phyloP scores from a whole-genome alignment of 2,888 invertebrate species.

The Patella ulyssiponensis region DNA sequence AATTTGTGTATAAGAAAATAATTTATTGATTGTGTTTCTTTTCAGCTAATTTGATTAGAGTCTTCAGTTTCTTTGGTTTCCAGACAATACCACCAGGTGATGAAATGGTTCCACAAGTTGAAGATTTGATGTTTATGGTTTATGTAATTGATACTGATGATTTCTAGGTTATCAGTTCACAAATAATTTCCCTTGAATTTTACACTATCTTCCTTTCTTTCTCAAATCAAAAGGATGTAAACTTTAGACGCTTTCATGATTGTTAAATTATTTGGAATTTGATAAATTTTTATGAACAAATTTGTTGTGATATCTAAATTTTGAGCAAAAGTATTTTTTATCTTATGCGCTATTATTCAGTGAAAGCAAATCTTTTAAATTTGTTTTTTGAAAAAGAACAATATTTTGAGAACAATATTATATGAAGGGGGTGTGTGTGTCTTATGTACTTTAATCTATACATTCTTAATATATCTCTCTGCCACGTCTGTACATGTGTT shows the following conservation, averaged over 20 bases:
- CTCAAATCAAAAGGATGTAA: neutral
- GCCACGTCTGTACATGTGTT: slow-evolving; percentile 33
- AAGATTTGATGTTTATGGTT: slow-evolving; percentile 80
- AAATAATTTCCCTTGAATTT: neutral
- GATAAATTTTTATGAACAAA: no score
- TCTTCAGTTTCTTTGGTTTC: slow-evolving; percentile 98
- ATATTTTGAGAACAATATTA: no score
- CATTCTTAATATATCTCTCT: slow-evolving; percentile 21
- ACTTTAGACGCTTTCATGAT: neutral
- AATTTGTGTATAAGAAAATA: neutral
- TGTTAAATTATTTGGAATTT: no score
- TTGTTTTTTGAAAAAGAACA: no score
- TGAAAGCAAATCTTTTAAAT: neutral
- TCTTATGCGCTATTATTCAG: neutral
- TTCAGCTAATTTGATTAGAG: slow-evolving; percentile 86
- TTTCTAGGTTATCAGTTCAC: slow-evolving; percentile 28
- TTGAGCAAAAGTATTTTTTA: neutral
- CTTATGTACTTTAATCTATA: no score
- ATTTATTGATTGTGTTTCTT: slow-evolving; percentile 30
- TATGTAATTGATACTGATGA: slow-evolving; percentile 69
- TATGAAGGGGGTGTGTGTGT: no score
- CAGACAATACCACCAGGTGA: slow-evolving; percentile 85
- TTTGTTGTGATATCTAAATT: no score
- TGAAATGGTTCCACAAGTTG: slow-evolving; percentile 80
- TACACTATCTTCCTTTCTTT: neutral